Evolutionary conservation across 2,888 invertebrate species (phyloP).

Genomic region (Disparrhopalites patrizii): DNA sequence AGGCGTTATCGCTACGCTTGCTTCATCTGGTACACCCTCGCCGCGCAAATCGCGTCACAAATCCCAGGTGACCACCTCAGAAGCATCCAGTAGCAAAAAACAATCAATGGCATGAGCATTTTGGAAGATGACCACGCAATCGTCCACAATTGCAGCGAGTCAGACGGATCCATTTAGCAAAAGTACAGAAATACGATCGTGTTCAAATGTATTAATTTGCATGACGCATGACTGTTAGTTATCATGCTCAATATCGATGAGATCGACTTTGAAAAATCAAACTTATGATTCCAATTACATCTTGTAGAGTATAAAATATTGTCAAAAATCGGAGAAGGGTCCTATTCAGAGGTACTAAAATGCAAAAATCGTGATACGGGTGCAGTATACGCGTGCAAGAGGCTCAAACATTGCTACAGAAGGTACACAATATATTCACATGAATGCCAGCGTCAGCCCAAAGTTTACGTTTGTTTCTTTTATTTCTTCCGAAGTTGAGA

Average conservation of each 20-base stretch:
- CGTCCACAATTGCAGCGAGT: conserved; percentile 17
- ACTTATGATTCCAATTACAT: neutral
- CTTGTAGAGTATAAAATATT: conserved; percentile 61
- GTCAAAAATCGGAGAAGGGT: conserved; percentile 65
- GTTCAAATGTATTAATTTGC: too few relatives aligned
- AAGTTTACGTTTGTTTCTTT: neutral
- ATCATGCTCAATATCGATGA: too few relatives aligned
- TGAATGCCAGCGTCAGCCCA: neutral
- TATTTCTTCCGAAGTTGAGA: conserved; percentile 50
- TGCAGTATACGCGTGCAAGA: conserved; percentile 60
- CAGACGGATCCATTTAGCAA: conserved; percentile 33
- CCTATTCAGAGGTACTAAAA: conserved; percentile 66
- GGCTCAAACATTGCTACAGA: conserved; percentile 60
- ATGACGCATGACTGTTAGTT: too few relatives aligned
- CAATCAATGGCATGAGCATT: too few relatives aligned
- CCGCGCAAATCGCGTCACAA: too few relatives aligned
- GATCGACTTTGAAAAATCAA: neutral
- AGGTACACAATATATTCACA: conserved; percentile 51
- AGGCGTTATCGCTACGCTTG: too few relatives aligned
- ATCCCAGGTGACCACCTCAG: too few relatives aligned
- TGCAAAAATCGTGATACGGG: conserved; percentile 60
- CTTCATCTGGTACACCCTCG: too few relatives aligned
- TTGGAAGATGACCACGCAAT: conserved; percentile 2
- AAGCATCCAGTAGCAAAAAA: too few relatives aligned
- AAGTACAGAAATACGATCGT: too few relatives aligned